These are phyloP conservation scores for Drosophila niveifrons DNA, from an alignment of 2,888 invertebrate genomes.

Conservation along the genomic window DNA sequence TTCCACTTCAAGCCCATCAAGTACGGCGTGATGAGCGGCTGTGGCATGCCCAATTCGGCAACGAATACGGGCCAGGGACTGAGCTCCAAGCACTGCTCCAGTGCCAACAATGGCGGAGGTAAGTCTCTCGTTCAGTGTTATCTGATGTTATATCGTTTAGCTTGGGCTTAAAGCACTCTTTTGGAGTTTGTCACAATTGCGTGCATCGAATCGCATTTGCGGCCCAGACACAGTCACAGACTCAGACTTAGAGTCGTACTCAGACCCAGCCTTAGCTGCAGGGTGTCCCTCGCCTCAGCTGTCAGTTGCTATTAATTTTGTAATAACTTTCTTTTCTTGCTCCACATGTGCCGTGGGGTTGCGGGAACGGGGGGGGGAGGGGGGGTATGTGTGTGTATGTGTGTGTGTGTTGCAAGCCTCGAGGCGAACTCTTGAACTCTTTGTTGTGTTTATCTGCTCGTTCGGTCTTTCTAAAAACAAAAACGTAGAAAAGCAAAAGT, in stretches of 20 bases:
- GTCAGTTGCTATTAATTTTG: conserved; percentile 69
- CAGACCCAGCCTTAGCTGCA: conserved; percentile 29
- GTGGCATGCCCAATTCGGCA: conserved; percentile 86
- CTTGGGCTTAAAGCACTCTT: neutral
- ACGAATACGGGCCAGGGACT: conserved; percentile 85
- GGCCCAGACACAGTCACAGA: neutral
- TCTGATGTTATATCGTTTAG: conserved; percentile 5
- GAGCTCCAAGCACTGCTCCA: conserved; percentile 86
- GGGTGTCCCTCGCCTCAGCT: conserved; percentile 53
- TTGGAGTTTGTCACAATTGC: conserved; percentile 51
- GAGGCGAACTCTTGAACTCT: conserved; percentile 71
- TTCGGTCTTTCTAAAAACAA: conserved; percentile 70
- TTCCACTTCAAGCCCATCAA: conserved; percentile 96
- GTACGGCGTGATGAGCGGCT: conserved; percentile 88
- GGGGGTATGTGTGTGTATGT: neutral
- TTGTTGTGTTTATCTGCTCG: conserved; percentile 67
- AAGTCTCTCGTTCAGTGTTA: conserved; percentile 46
- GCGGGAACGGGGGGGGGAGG: conserved; percentile 5
- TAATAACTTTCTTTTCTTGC: conserved; percentile 78
- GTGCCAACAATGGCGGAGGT: conserved; percentile 84
- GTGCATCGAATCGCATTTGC: conserved; percentile 45
- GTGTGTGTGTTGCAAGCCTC: conserved; percentile 18
- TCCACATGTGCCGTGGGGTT: conserved; percentile 47
- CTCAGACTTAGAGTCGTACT: neutral
- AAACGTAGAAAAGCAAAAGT: conserved; percentile 65